Evolutionary conservation across 2,113 vertebrate genomes (phyloP), one percentile per base, ranked within the genome.

Genomic region (Dicrurus megarhynchus): DNA sequence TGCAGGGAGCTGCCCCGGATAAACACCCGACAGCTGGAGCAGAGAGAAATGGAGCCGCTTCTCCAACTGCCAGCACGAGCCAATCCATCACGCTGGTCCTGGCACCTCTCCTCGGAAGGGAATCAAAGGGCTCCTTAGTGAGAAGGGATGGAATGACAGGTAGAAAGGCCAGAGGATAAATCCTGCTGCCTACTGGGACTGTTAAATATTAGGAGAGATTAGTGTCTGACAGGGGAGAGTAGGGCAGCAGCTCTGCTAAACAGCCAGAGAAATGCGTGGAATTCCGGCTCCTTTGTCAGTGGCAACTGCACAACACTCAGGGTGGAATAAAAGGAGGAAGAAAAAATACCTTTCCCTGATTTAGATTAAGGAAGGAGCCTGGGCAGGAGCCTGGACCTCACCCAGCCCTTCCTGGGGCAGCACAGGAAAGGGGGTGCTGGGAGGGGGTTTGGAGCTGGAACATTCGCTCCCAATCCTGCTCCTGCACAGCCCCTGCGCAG

Each of bases 171-270:
- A 97, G 94, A 94, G 95, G 97, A 97, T 95, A 97, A 97, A 97
- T 98, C 95, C 96, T 92, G 81, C 88, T 97, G 96, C 96, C 97
- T 97, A 96, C 96, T 90, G 97, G 95, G 97, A 97, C 97, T 97
- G 96, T 97, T 98, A 97, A 97, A 97, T 98, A 97, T 97, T 97
- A 97, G 95, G 96, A 94, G 94, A 97, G 97, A 97, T 97, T 97
- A 97, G 94, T 91, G 93, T 87, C 96, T 97, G 97, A 97, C 97
- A 97, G 94, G 96, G 89, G 93, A 96, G 96, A 97, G 97, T 92
- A 95, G 96, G 97, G 96, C 96, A 95, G 95, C 95, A 96, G 97
- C 95, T 91, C 93, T 93, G 88, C 96, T 97, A 96, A 95, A 69
- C 93, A 97, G 95, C 90, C 95, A 33, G 76, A 96, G 96, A 95